A percentile compares a stretch with the other conserved stretches of the same genome.
Evolutionary conservation across 2,113 vertebrate genomes (phyloP).

Genomic region (Centropus unirufus): DNA sequence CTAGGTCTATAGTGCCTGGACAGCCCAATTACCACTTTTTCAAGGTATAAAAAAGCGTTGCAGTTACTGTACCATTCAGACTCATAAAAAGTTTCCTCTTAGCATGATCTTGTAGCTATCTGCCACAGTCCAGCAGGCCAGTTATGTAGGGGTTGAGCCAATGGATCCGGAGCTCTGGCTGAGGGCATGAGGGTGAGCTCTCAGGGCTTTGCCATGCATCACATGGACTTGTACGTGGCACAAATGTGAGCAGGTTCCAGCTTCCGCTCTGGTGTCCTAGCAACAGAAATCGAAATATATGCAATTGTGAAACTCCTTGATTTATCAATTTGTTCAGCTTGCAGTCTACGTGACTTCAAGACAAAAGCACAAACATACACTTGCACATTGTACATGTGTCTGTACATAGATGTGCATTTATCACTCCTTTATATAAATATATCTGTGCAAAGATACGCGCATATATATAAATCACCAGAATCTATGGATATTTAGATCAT

Average conservation of each 20-base stretch:
- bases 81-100: background rate
- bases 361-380: background rate
- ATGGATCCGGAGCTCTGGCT: fast-evolving
- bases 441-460: background rate
- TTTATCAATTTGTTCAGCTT: background rate
- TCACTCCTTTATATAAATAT: background rate
- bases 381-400: background rate
- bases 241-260: background rate
- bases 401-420: background rate
- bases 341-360: background rate
- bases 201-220: fast-evolving
- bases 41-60: background rate
- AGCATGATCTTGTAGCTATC: background rate
- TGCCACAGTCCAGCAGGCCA: background rate
- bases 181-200: background rate
- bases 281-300: background rate
- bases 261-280: background rate
- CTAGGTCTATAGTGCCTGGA: background rate
- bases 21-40: background rate
- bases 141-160: background rate
- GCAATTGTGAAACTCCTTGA: background rate
- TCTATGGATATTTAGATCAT: fast-evolving
- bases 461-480: background rate
- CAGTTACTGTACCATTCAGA: background rate
- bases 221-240: background rate